These are phyloP conservation scores for Caenorhabditis afra DNA, from an alignment of 2,888 invertebrate species.

Conservation along the genomic window DNA sequence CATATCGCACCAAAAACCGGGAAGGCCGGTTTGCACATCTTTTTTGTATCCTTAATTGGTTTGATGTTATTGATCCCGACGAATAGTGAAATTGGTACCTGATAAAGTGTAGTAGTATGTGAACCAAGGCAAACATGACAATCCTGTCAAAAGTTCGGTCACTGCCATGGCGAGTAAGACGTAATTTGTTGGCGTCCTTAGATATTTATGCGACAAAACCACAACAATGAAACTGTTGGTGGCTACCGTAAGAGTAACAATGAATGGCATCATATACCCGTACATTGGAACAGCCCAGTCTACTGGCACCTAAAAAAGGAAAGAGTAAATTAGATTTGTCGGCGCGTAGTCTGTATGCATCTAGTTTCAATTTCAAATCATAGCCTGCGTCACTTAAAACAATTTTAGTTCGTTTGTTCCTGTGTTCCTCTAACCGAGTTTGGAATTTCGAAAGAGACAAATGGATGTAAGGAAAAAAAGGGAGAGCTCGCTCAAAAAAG, in stretches of 20 bases:
- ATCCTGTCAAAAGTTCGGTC: constrained; percentile 75
- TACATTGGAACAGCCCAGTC: constrained; percentile 78
- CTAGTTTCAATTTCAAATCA: too few relatives aligned
- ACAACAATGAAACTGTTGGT: constrained; percentile 79
- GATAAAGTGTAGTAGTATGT: constrained; percentile 79
- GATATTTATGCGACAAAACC: constrained; percentile 75
- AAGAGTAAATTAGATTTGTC: neutral
- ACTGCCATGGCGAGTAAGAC: constrained; percentile 79
- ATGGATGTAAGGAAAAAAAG: constrained; percentile 1
- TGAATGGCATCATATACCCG: constrained; percentile 79
- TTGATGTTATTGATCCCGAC: neutral
- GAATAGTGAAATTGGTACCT: too few relatives aligned
- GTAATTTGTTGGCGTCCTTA: constrained; percentile 78
- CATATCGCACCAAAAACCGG: constrained; percentile 80
- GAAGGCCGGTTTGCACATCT: constrained; percentile 71
- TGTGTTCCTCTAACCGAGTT: constrained; percentile 23
- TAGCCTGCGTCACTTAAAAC: constrained; percentile 20
- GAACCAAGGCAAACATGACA: constrained; percentile 79
- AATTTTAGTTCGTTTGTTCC: constrained; percentile 40
- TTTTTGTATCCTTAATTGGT: constrained; percentile 66
- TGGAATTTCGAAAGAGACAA: neutral
- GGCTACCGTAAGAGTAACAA: constrained; percentile 74
- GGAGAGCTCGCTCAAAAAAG: too few relatives aligned
- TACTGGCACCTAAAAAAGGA: constrained; percentile 73
- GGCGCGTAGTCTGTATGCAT: too few relatives aligned